These are phyloP conservation scores for Neolamprologus devosi DNA, from an alignment of 2,113 vertebrate species.

Conservation along the genomic window DNA sequence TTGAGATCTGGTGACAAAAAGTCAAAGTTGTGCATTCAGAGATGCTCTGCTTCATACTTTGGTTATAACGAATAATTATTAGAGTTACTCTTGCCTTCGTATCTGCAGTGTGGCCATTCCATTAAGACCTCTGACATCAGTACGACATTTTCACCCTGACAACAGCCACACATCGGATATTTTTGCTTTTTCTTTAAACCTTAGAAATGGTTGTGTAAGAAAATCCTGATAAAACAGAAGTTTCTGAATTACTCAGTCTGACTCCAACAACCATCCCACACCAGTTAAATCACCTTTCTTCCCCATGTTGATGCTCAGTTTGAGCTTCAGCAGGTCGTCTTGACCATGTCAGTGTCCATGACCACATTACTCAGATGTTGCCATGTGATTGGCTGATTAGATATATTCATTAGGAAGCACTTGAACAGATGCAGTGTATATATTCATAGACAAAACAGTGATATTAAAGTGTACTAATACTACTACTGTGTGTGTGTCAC, in stretches of 20 bases:
- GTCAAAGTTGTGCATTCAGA: not conserved
- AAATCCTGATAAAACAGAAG: not conserved
- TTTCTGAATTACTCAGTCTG: not conserved
- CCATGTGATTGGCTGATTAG: not conserved
- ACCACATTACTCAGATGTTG: not conserved
- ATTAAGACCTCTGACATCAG: not conserved
- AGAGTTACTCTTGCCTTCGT: not conserved
- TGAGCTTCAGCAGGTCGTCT: not conserved
- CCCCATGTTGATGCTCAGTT: not conserved
- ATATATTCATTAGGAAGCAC: not conserved
- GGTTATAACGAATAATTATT: not conserved
- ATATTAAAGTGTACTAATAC: not conserved
- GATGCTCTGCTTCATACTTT: not conserved
- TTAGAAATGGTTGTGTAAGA: not conserved
- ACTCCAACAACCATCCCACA: not conserved
- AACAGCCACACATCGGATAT: accelerated
- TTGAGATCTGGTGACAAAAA: not conserved
- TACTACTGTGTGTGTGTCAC: not conserved
- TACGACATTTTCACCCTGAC: not conserved
- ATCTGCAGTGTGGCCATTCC: not conserved
- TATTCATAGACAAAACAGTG: not conserved
- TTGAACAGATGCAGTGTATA: not conserved
- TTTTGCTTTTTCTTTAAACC: not conserved
- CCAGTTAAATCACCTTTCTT: not conserved
- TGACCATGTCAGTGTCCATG: not conserved